Evolutionary conservation across 2,888 invertebrate genomes (phyloP).

Genomic region (Lordiphosa andalusiaca): DNA sequence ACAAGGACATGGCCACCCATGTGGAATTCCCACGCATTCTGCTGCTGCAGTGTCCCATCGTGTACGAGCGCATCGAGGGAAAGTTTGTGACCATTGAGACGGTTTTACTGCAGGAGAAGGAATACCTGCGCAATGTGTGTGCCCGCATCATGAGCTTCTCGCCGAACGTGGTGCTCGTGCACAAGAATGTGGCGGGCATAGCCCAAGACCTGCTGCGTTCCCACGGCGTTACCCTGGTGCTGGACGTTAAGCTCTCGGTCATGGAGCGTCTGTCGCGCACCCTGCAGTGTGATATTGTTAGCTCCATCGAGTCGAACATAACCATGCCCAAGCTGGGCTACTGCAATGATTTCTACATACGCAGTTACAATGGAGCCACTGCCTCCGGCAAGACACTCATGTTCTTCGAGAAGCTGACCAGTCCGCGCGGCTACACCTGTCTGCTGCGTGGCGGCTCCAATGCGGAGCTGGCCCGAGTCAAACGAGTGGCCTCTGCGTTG

Average conservation of each 20-base stretch:
- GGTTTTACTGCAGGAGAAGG: conserved; percentile 94
- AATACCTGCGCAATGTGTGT: conserved; percentile 91
- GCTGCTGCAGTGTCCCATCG: conserved; percentile 92
- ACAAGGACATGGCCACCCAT: conserved; percentile 91
- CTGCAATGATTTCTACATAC: conserved; percentile 90
- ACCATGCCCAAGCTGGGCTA: conserved; percentile 90
- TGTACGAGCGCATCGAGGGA: conserved; percentile 96
- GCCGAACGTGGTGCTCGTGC: conserved; percentile 94
- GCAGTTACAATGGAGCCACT: conserved; percentile 82
- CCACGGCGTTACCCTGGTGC: conserved; percentile 91
- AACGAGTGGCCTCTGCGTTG: conserved; percentile 90
- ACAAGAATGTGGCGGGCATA: conserved; percentile 90
- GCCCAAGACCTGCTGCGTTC: conserved; percentile 93
- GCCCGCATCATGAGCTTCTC: conserved; percentile 90
- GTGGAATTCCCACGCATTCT: conserved; percentile 92
- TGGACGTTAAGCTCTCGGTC: conserved; percentile 90
- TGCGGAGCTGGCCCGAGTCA: conserved; percentile 89
- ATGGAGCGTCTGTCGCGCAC: conserved; percentile 90
- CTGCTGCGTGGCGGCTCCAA: conserved; percentile 90
- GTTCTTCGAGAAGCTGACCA: conserved; percentile 95
- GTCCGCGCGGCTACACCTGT: conserved; percentile 92
- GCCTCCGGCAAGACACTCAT: conserved; percentile 91
- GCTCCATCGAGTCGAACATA: conserved; percentile 93
- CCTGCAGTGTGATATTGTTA: conserved; percentile 91
- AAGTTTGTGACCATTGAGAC: conserved; percentile 96